Conservation (phyloP, 2,888 invertebrate species). For the Strigamia crassipes region DNA sequence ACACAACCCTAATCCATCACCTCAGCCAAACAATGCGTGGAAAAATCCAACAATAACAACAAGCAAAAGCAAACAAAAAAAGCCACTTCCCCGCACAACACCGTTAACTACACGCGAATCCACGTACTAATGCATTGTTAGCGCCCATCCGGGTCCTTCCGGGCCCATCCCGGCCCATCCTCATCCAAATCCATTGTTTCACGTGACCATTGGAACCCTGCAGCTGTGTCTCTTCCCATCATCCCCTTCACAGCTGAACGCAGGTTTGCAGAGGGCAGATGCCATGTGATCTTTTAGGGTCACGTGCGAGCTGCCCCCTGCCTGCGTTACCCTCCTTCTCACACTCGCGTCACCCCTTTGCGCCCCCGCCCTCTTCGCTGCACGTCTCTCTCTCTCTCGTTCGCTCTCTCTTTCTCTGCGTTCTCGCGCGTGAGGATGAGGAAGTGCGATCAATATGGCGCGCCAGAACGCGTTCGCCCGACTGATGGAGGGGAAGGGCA, state of each 20-base stretch:
- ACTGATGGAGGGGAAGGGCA: constrained; percentile 33
- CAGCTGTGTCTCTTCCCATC: constrained; percentile 28
- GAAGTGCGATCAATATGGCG: constrained; percentile 34
- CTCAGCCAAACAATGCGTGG: not conserved
- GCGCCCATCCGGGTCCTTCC: not conserved
- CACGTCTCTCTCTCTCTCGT: not conserved
- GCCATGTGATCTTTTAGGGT: constrained; percentile 12
- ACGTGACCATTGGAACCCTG: not conserved
- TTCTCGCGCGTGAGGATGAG: constrained; percentile 25
- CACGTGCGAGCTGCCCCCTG: constrained; percentile 28
- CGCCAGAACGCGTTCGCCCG: constrained; percentile 32
- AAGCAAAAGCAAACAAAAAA: not conserved
- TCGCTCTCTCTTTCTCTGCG: not conserved
- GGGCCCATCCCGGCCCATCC: not conserved
- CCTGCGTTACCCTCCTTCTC: constrained; percentile 14
- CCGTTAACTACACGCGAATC: not conserved
- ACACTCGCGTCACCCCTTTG: constrained; percentile 25
- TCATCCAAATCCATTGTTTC: not conserved
- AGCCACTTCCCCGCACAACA: too few relatives aligned
- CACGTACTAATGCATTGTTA: not conserved
- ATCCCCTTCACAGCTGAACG: constrained; percentile 15
- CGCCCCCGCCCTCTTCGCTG: not conserved
- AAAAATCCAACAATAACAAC: not conserved
- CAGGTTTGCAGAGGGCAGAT: constrained; percentile 25
- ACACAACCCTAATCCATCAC: too few relatives aligned